Conservation (phyloP, 2,113 vertebrate genomes). For the Oreochromis tanganicae region DNA sequence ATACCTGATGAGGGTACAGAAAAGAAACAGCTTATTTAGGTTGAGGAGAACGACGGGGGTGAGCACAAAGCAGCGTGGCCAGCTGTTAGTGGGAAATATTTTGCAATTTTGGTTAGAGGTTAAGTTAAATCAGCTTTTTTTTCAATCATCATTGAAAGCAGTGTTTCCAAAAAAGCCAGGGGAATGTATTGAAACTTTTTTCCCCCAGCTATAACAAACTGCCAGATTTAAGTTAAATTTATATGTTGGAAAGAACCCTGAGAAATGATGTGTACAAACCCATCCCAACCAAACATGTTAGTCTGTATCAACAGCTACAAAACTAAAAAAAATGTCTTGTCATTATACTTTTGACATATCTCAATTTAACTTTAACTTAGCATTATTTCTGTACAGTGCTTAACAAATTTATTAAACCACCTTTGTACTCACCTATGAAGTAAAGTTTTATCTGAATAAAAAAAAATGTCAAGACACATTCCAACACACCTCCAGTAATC, state of each 20-base stretch:
- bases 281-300: not conserved
- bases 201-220: not conserved
- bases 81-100: not conserved
- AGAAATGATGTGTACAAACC: not conserved
- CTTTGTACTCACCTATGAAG: not conserved
- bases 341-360: not conserved
- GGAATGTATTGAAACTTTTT: not conserved
- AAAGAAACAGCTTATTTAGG: not conserved
- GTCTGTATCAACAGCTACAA: not conserved
- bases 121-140: not conserved
- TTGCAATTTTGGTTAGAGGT: not conserved
- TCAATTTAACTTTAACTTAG: not conserved
- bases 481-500: not conserved
- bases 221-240: not conserved
- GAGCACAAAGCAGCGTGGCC: not conserved
- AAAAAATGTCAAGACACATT: not conserved
- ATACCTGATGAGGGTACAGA: constrained; percentile 77
- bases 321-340: not conserved
- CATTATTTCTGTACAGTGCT: not conserved
- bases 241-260: not conserved
- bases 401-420: not conserved
- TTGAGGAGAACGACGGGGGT: not conserved
- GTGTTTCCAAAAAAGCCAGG: not conserved
- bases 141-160: not conserved
- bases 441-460: not conserved